Evolutionary conservation across 2,797 vertebrate genomes (phyloP).

Genomic region (Babyrousa celebensis): DNA sequence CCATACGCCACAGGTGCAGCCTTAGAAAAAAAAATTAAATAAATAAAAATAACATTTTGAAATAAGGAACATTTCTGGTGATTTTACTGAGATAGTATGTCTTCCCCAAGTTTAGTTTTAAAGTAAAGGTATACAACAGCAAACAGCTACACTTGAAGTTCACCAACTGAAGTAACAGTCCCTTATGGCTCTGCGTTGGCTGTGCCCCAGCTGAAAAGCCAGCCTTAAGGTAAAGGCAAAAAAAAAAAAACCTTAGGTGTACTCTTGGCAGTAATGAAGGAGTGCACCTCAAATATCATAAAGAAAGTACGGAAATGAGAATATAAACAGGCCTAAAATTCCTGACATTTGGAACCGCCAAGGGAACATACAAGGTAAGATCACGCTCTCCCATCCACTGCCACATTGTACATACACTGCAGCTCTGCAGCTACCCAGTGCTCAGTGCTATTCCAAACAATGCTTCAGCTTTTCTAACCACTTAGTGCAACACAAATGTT

Average conservation of each 20-base stretch:
- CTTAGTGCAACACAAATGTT: background rate
- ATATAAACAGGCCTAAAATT: background rate
- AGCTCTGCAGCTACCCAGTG: background rate
- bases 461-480: background rate
- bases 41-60: slow-evolving; percentile 36
- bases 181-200: background rate
- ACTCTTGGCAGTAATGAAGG: background rate
- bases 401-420: background rate
- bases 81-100: background rate
- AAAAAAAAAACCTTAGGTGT: background rate
- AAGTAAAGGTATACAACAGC: background rate
- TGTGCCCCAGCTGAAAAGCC: background rate
- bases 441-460: background rate
- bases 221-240: slow-evolving; percentile 39
- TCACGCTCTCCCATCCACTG: background rate
- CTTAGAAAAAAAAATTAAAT: background rate
- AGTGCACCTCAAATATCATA: background rate
- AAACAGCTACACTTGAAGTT: background rate
- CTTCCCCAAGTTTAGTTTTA: background rate
- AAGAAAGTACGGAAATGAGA: background rate
- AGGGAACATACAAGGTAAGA: background rate
- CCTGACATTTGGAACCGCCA: background rate
- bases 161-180: background rate
- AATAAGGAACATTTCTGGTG: background rate
- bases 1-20: too few relatives aligned